These are phyloP conservation scores for Nipponia nippon DNA, from an alignment of 2,113 vertebrate species.

Conservation along the genomic window DNA sequence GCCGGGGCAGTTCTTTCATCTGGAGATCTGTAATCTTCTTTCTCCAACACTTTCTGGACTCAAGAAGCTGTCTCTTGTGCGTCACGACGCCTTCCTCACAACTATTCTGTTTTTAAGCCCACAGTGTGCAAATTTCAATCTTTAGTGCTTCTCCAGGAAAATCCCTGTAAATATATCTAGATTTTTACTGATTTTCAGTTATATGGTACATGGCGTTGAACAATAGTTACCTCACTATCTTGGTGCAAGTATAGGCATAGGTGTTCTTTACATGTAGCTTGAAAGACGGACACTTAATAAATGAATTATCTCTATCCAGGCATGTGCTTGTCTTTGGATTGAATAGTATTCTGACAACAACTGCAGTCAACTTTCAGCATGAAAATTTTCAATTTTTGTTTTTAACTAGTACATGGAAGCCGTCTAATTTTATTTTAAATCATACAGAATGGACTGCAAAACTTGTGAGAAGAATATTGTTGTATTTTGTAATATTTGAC, in stretches of 20 bases:
- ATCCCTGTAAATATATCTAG: not conserved
- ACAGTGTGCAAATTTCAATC: not conserved
- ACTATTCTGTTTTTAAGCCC: not conserved
- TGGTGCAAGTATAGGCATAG: not conserved
- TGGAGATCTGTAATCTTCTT: not conserved
- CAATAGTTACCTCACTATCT: not conserved
- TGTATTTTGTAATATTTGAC: not conserved
- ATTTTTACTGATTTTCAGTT: not conserved
- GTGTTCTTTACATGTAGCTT: not conserved
- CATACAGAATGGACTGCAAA: not conserved
- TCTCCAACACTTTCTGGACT: not conserved
- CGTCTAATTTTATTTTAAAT: not conserved
- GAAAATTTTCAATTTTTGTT: not conserved
- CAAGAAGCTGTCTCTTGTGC: not conserved
- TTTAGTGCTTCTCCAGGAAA: not conserved
- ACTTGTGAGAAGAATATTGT: not conserved
- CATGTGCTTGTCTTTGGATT: not conserved
- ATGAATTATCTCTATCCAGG: not conserved
- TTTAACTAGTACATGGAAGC: not conserved
- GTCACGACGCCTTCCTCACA: fast-evolving
- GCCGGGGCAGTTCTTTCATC: not conserved
- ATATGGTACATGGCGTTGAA: not conserved
- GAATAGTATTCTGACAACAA: not conserved
- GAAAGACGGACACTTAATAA: not conserved
- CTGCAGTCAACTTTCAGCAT: not conserved